These are phyloP conservation scores for Meghimatium bilineatum DNA, from an alignment of 2,888 invertebrate genomes.

Conservation along the genomic window DNA sequence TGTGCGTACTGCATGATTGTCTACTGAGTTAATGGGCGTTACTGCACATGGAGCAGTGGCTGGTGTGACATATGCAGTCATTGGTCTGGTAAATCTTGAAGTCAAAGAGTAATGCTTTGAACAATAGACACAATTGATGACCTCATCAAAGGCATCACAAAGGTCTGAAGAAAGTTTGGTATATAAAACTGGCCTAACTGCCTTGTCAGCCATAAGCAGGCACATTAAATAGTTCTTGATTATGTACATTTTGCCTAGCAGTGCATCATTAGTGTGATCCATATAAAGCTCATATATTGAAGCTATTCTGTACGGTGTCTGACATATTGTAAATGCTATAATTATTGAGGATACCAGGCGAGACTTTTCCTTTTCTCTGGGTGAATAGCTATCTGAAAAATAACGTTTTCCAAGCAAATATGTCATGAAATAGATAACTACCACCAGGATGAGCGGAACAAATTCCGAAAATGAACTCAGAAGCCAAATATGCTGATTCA, in stretches of 20 bases:
- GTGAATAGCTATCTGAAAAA: constrained; percentile 68
- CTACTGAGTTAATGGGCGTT: not conserved
- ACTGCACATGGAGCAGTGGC: not conserved
- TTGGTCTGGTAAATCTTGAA: not conserved
- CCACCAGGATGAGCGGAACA: constrained; percentile 61
- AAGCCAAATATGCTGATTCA: constrained; percentile 52
- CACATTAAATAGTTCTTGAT: constrained; percentile 58
- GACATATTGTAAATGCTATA: constrained; percentile 62
- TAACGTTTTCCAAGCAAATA: constrained; percentile 64
- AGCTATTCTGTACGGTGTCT: constrained; percentile 63
- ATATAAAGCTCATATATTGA: constrained; percentile 58
- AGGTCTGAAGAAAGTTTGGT: constrained; percentile 68
- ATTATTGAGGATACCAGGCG: constrained; percentile 64
- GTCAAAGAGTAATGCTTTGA: constrained; percentile 8
- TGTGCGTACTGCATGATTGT: not conserved
- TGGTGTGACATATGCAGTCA: not conserved
- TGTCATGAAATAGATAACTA: constrained; percentile 63
- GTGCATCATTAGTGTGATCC: constrained; percentile 27
- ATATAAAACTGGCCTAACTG: constrained; percentile 67
- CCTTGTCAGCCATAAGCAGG: constrained; percentile 64
- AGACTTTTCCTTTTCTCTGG: constrained; percentile 63
- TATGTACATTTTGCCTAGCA: constrained; percentile 44
- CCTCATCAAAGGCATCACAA: constrained; percentile 66
- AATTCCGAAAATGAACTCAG: constrained; percentile 60
- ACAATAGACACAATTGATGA: constrained; percentile 67